phyloP scores from a whole-genome alignment of 1,140 invertebrate genomes.

The Manduca sexta region DNA sequence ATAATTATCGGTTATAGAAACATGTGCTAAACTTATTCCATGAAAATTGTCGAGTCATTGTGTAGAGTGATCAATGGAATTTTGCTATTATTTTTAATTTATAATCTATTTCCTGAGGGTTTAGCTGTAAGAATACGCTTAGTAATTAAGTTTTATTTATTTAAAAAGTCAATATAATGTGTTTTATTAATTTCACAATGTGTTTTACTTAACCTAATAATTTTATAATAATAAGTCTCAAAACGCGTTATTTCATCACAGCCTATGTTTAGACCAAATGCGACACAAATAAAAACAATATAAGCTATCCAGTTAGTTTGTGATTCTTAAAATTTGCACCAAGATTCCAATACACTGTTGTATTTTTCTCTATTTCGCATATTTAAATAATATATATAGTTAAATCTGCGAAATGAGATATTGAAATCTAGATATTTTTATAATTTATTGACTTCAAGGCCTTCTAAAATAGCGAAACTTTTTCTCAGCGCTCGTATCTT shows the following conservation, averaged over 20 bases:
- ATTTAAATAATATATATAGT: no score
- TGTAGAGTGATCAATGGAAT: constrained; percentile 32
- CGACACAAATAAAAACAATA: no score
- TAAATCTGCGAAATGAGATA: no score
- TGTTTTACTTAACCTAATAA: no score
- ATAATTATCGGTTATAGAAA: constrained; percentile 1
- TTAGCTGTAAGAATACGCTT: constrained; percentile 61
- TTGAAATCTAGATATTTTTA: no score
- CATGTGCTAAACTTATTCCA: constrained; percentile 3
- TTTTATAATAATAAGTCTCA: not conserved
- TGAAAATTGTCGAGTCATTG: constrained; percentile 15
- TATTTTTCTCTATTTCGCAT: no score
- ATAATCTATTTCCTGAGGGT: constrained; percentile 35
- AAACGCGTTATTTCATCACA: not conserved
- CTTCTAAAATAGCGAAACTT: not conserved
- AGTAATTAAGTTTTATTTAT: constrained; percentile 67
- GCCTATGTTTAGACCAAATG: no score
- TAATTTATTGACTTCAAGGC: not conserved
- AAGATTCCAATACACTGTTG: no score
- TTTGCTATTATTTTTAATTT: constrained; percentile 45
- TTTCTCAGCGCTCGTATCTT: no score
- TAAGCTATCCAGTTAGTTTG: no score
- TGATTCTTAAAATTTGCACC: no score
- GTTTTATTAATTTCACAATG: constrained; percentile 57
- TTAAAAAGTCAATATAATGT: constrained; percentile 71